Evolutionary conservation across 2,888 invertebrate species (phyloP).

Genomic region (Apamea crenata): DNA sequence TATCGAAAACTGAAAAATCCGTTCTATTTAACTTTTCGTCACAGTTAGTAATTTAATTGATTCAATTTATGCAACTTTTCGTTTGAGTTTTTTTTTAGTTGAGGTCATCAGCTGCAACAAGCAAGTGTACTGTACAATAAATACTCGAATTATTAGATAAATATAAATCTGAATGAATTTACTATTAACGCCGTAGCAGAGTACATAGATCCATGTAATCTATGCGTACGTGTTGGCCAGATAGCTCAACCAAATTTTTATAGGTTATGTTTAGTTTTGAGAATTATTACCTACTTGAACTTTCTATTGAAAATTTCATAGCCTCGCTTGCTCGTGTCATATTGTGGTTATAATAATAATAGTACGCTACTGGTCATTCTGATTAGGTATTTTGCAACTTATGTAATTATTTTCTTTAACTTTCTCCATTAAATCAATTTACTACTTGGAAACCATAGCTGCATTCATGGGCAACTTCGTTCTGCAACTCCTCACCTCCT

Average conservation of each 20-base stretch:
- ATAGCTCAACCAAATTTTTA: neutral
- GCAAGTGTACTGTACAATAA: conserved; percentile 15
- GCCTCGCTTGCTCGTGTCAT: neutral
- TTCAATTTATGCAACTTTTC: neutral
- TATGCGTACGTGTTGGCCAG: neutral
- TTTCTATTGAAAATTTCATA: neutral
- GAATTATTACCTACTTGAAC: neutral
- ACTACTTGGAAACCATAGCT: neutral
- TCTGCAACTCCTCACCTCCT: neutral
- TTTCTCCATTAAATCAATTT: neutral
- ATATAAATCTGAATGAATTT: neutral
- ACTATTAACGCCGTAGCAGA: neutral
- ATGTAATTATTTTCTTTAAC: conserved; percentile 12
- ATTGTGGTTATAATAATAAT: neutral
- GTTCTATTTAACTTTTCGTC: conserved; percentile 7
- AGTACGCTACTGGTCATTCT: neutral
- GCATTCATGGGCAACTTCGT: neutral
- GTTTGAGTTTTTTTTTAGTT: neutral
- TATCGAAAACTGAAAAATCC: conserved; percentile 16
- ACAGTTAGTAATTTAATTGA: neutral
- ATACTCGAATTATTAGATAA: neutral
- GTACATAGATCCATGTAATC: neutral
- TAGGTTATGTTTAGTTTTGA: conserved; percentile 45
- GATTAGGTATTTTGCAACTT: conserved; percentile 4
- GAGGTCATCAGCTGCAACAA: conserved; percentile 30